These are phyloP conservation scores for Channallabes apus DNA, from an alignment of 2,797 vertebrate species.

Conservation along the genomic window DNA sequence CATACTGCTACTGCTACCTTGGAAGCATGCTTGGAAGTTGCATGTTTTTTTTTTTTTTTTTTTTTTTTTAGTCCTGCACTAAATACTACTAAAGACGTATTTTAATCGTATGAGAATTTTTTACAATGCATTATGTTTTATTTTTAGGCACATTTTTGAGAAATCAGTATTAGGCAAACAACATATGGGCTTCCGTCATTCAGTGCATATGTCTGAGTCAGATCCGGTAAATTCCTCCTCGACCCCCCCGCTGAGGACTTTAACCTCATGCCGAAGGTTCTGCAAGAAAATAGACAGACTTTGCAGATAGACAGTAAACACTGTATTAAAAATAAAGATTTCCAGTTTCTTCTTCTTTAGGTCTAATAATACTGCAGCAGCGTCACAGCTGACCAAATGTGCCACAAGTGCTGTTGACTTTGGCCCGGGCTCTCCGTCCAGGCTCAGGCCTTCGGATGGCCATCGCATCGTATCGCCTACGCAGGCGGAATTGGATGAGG, in stretches of 20 bases:
- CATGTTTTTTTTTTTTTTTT: neutral
- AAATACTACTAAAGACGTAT: neutral
- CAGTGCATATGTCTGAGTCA: neutral
- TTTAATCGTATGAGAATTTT: neutral
- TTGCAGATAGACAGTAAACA: conserved; percentile 44
- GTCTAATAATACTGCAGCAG: conserved; percentile 39
- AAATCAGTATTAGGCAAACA: neutral
- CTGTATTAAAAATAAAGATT: conserved; percentile 30
- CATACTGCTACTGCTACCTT: neutral
- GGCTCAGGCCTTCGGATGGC: conserved; percentile 24
- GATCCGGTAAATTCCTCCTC: conserved; percentile 23
- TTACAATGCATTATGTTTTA: neutral
- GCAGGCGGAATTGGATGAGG: conserved; percentile 13
- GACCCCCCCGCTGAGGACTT: conserved; percentile 18
- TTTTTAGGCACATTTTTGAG: neutral
- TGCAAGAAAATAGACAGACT: neutral
- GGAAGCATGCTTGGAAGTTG: neutral
- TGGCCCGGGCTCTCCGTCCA: conserved; percentile 35
- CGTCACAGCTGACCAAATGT: conserved; percentile 23
- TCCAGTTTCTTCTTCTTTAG: conserved; percentile 58
- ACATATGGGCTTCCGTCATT: neutral
- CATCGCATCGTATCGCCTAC: conserved; percentile 13
- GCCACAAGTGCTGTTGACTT: conserved; percentile 43
- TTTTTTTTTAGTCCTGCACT: neutral
- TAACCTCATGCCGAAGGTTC: conserved; percentile 30